phyloP scores from a whole-genome alignment of 2,888 invertebrate species.

The Eilema caniola region DNA sequence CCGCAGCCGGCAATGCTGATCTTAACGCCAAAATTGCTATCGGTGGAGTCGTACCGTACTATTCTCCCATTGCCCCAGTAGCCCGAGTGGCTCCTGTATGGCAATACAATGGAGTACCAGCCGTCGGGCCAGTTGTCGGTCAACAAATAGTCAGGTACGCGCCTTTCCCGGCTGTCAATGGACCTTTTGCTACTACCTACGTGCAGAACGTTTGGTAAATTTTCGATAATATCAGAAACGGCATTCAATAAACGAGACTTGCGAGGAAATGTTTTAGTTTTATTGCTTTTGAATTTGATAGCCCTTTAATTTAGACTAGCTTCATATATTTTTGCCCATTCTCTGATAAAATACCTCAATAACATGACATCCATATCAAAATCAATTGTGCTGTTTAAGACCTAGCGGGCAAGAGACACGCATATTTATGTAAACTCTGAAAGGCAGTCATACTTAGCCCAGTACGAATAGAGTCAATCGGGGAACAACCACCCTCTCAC shows the following conservation, averaged over 20 bases:
- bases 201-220: constrained; percentile 43
- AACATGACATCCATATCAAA: no score
- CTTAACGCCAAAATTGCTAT: constrained; percentile 59
- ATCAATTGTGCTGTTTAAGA: no score
- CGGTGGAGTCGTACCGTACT: constrained; percentile 37
- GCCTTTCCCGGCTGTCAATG: constrained; percentile 29
- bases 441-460: no score
- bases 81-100: constrained; percentile 30
- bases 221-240: background rate
- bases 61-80: background rate
- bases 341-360: no score
- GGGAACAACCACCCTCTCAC: no score
- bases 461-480: no score
- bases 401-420: no score
- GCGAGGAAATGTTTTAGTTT: constrained; percentile 32
- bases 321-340: no score
- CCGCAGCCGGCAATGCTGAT: constrained; percentile 63
- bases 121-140: constrained; percentile 23
- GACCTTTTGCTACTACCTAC: constrained; percentile 35
- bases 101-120: constrained; percentile 34
- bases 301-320: no score
- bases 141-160: constrained; percentile 44
- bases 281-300: background rate
- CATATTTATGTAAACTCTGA: no score
- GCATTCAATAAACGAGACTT: constrained; percentile 38